Base-by-base conservation (phyloP, 30 jellyfish, hydroid and myxozoan genomes). In the Rhopilema esculentum region DNA sequence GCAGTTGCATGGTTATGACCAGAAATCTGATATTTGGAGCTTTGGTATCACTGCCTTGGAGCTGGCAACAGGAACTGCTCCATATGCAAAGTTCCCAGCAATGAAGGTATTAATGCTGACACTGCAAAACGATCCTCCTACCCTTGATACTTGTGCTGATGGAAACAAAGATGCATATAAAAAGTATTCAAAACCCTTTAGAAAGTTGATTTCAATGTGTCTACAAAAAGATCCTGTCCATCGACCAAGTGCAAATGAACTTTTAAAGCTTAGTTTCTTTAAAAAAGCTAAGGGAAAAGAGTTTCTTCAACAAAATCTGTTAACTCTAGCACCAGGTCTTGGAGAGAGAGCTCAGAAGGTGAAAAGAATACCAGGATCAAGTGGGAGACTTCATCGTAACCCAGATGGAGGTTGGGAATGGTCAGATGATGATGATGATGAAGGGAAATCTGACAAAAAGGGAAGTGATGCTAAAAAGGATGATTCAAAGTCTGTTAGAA, bases 51-150 rank as follows among this genome's bases (percentile, higher is more conserved):
- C 99, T 27, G 99, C 99, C 24, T 86, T 95, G 69, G 99, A 95
- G 77, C 74, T 95, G 66, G 99, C 99, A 21, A 95, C 99, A 12
- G 99, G 99, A 16, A 95, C 97, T 69, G 98, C 99, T 15, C 99
- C 99, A 27, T 95, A 95, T 77, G 97, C 99, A 51, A 88, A 88
- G 48, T 95, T 66, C 69, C 99, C 99, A 50, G 98, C 99, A 33
- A 95, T 95, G 99, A 95, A 95, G 79, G 99, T 94, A 1, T 69
- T 94, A 68, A 94, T 94, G 98, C 92, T 94, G 19, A 94, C 98
- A 21, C 91, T 94, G 30, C 97, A 94, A 80, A 94, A 96, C 63
- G 99, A 95, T n/a, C 98, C 99, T 48, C 99, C 99, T 15, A 80
- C 96, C 25, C 91, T 95, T 17, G 99, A 95, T 80, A 86, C 98